These are phyloP conservation scores for Anoplolepis gracilipes DNA, from an alignment of 1,140 invertebrate genomes.

Conservation along the genomic window DNA sequence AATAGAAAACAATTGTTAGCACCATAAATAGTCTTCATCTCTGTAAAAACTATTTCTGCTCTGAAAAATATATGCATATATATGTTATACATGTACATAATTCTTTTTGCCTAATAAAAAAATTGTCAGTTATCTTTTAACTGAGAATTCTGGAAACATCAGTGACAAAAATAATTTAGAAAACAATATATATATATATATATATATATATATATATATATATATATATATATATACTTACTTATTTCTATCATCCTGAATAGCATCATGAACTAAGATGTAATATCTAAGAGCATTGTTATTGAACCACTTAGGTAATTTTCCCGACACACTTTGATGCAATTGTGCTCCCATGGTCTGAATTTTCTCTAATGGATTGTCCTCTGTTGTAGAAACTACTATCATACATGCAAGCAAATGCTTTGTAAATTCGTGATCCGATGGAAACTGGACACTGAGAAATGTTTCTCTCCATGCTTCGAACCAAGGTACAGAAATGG, in stretches of 20 bases:
- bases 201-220: too few species aligned
- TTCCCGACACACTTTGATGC: constrained; percentile 91
- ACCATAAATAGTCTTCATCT: constrained; percentile 94
- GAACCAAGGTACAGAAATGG: constrained; percentile 96
- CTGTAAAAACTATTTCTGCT: constrained; percentile 93
- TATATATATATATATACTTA: constrained; percentile 83
- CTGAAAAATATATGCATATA: constrained; percentile 85
- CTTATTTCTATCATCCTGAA: constrained; percentile 88
- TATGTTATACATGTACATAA: background rate
- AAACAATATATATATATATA: background rate
- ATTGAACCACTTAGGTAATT: constrained; percentile 96
- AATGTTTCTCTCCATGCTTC: constrained; percentile 98
- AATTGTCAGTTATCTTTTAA: background rate
- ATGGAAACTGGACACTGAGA: constrained; percentile 94
- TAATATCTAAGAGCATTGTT: constrained; percentile 94
- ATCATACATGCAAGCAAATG: constrained; percentile 97
- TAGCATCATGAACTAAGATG: constrained; percentile 95
- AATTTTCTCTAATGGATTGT: constrained; percentile 92
- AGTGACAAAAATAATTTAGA: background rate
- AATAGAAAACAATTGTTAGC: constrained; percentile 94
- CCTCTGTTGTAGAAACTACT: constrained; percentile 93
- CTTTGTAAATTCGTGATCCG: constrained; percentile 98
- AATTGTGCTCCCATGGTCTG: constrained; percentile 92
- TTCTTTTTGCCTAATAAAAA: background rate
- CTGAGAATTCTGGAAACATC: background rate